A percentile compares a stretch with the other conserved stretches of the same genome.
phyloP scores from a whole-genome alignment of 2,113 vertebrate species.

The Chaenocephalus aceratus region DNA sequence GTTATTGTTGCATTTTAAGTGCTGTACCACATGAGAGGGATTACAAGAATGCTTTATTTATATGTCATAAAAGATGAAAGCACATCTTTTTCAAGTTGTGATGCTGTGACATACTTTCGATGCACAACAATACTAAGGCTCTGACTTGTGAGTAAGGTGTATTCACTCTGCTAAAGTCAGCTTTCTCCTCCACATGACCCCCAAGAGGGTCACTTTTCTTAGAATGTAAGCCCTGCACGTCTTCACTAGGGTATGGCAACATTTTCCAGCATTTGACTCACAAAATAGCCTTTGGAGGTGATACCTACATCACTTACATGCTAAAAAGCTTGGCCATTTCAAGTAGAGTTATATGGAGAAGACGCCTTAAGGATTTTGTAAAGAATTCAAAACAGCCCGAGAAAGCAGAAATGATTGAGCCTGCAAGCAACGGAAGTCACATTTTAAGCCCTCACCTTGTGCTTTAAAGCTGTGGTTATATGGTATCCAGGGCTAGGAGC shows the following conservation, averaged over 20 bases:
- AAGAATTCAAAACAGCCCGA: slow-evolving; percentile 35
- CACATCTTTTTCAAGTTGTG: background rate
- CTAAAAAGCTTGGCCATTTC: slow-evolving; percentile 45
- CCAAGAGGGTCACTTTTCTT: slow-evolving; percentile 19
- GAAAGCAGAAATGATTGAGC: slow-evolving; percentile 31
- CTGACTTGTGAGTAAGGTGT: background rate
- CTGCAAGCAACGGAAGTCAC: slow-evolving; percentile 14
- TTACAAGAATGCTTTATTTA: slow-evolving; percentile 8
- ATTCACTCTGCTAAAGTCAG: slow-evolving; percentile 14
- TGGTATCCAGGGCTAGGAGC: slow-evolving; percentile 49
- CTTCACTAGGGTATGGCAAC: slow-evolving; percentile 29
- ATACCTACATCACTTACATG: slow-evolving; percentile 44
- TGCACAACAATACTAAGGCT: background rate
- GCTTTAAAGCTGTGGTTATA: slow-evolving; percentile 35
- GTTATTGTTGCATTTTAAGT: background rate
- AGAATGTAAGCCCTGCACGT: slow-evolving; percentile 45
- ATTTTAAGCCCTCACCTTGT: slow-evolving; percentile 43
- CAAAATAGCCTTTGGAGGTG: slow-evolving; percentile 45
- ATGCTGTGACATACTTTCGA: background rate
- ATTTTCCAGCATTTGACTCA: slow-evolving; percentile 60
- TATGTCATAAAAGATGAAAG: slow-evolving; percentile 16
- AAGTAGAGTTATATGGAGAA: background rate
- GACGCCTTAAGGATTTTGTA: slow-evolving; percentile 4
- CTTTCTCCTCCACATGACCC: slow-evolving; percentile 38
- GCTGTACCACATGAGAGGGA: background rate